phyloP scores from a whole-genome alignment of 2,888 invertebrate species.

The Pristionchus maxplancki region DNA sequence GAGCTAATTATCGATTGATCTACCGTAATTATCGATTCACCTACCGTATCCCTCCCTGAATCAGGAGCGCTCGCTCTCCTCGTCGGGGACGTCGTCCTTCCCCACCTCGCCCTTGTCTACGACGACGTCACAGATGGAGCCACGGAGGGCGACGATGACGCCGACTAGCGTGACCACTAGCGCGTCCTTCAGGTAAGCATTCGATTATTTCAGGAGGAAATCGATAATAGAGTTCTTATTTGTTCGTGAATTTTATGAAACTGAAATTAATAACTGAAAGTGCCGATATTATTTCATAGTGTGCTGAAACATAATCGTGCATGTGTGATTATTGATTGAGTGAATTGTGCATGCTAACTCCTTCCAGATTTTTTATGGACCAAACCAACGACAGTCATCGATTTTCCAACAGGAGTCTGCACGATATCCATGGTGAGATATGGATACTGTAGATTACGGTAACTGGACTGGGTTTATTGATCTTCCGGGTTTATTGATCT shows the following conservation, averaged over 20 bases:
- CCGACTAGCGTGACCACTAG: conserved; percentile 36
- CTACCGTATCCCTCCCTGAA: conserved; percentile 9
- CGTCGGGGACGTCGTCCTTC: conserved; percentile 16
- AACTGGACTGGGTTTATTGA: not conserved
- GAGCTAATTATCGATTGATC: not conserved
- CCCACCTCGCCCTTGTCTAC: not conserved
- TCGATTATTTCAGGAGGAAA: not conserved
- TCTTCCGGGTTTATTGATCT: no score
- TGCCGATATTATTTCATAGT: no score
- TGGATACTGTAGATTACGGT: not conserved
- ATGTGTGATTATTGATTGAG: not conserved
- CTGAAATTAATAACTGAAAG: no score
- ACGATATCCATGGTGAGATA: conserved; percentile 61
- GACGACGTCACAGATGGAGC: not conserved
- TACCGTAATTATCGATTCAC: not conserved
- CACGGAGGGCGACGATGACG: not conserved
- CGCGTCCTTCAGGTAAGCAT: conserved; percentile 21
- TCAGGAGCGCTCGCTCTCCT: not conserved
- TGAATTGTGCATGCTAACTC: not conserved
- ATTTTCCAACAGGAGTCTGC: conserved; percentile 61
- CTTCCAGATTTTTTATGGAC: conserved; percentile 36
- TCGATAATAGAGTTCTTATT: no score
- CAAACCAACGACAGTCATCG: conserved; percentile 53
- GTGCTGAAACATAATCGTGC: not conserved
- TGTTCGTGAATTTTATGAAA: no score